Percentiles rank a stretch among this genome's conserved stretches.
Evolutionary conservation across 2,113 vertebrate species (phyloP).

Genomic region (Macroglossus sobrinus): DNA sequence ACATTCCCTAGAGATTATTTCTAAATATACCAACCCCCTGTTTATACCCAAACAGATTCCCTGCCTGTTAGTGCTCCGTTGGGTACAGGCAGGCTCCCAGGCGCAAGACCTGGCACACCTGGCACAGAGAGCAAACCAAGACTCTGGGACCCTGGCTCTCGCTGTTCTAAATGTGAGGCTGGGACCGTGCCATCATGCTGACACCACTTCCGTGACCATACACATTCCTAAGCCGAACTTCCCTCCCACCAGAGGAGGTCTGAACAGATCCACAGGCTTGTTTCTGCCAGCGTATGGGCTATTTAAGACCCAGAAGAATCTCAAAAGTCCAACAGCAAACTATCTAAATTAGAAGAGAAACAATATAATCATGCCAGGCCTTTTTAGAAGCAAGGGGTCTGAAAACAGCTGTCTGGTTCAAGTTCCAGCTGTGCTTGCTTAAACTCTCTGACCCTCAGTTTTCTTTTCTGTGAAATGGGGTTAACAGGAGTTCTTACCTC

Average conservation of each 20-base stretch:
- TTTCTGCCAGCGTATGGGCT: neutral
- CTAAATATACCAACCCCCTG: conserved; percentile 75
- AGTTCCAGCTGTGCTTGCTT: neutral
- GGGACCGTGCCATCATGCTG: neutral
- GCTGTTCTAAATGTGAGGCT: neutral
- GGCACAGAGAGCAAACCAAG: neutral
- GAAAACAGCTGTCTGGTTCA: neutral
- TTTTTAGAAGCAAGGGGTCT: neutral
- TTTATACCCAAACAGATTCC: conserved; percentile 57
- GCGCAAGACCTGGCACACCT: neutral
- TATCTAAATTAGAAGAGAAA: conserved; percentile 13
- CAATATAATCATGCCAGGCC: neutral
- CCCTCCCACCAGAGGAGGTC: neutral
- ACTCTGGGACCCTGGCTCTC: neutral
- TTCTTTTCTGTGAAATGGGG: neutral
- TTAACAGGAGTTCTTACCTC: neutral
- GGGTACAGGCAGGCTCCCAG: neutral
- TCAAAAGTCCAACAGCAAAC: neutral
- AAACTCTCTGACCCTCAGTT: neutral
- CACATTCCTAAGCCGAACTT: neutral
- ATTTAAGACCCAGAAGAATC: neutral
- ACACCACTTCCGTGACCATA: neutral
- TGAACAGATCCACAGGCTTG: neutral
- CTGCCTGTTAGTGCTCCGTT: conserved; percentile 7
- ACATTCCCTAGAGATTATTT: conserved; percentile 67